Base-by-base conservation (phyloP, 1,140 invertebrate species). In the Caenorhabditis inopinata region DNA sequence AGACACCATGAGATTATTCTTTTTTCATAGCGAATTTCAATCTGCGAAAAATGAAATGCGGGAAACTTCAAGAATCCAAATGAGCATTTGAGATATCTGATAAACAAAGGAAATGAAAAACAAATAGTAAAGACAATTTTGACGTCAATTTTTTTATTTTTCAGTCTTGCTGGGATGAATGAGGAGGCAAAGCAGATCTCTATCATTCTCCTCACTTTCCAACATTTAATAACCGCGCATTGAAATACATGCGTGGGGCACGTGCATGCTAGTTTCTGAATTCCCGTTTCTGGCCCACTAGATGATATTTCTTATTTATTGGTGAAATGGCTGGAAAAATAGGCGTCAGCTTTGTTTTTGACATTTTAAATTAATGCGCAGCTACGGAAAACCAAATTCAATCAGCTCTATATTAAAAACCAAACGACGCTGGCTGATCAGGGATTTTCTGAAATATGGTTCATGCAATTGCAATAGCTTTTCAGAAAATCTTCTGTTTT, bases 261-360 rank as follows among this genome's bases (percentile, higher is more conserved):
- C 32, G 58, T 68, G 58, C n/a, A 68, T 58, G 51, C 51, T 32
- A 58, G 35, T 51, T n/a, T n/a, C n/a, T n/a, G n/a, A n/a, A n/a
- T n/a, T n/a, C n/a, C n/a, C n/a, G n/a, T n/a, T n/a, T n/a, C n/a
- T n/a, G n/a, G n/a, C n/a, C n/a, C n/a, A n/a, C n/a, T n/a, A n/a
- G n/a, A n/a, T n/a, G n/a, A n/a, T n/a, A 14, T 16, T 32, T n/a
- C 51, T 32, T 32, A n/a, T 58, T 32, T 29, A n/a, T 58, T 32
- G 12, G 12, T n/a, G n/a, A n/a, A n/a, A n/a, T n/a, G n/a, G n/a
- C n/a, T n/a, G n/a, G n/a, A n/a, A n/a, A n/a, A n/a, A n/a, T n/a
- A n/a, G n/a, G n/a, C n/a, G n/a, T n/a, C n/a, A n/a, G n/a, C n/a
- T n/a, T n/a, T n/a, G n/a, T n/a, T n/a, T n/a, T n/a, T n/a, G n/a